A percentile compares a stretch with the other conserved stretches of the same genome.
Conservation (phyloP, 2,888 invertebrate species). For the Amorpha juglandis region DNA sequence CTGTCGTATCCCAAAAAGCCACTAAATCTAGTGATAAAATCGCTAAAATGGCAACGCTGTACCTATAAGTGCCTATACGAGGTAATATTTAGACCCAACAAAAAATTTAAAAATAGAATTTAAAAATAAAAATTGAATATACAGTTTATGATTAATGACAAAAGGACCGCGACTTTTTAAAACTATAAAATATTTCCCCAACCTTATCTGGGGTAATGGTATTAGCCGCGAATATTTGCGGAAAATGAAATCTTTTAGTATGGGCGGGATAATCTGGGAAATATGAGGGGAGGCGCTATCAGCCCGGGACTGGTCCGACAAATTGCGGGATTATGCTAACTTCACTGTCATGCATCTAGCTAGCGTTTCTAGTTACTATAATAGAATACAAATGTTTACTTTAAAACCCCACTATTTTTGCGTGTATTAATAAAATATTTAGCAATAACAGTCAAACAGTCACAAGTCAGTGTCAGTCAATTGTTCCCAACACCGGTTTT, state of each 20-base stretch:
- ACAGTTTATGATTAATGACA: too few relatives aligned
- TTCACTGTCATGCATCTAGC: constrained; percentile 14
- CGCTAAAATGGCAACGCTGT: too few relatives aligned
- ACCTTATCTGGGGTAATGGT: neutral
- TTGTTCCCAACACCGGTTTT: too few relatives aligned
- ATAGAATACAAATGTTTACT: neutral
- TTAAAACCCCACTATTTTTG: neutral
- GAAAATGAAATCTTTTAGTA: constrained; percentile 38
- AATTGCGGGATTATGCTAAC: constrained; percentile 30
- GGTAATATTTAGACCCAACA: too few relatives aligned
- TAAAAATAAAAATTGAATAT: too few relatives aligned
- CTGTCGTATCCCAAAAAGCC: too few relatives aligned
- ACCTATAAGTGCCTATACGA: too few relatives aligned
- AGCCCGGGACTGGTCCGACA: constrained; percentile 28
- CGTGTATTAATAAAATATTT: too few relatives aligned
- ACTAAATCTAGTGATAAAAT: too few relatives aligned
- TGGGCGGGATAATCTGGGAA: constrained; percentile 41
- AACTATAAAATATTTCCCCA: neutral
- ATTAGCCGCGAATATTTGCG: constrained; percentile 21
- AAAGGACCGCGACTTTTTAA: neutral
- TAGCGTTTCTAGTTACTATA: constrained; percentile 8
- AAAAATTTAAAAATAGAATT: too few relatives aligned
- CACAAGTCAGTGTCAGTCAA: too few relatives aligned
- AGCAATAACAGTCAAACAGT: too few relatives aligned
- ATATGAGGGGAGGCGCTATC: constrained; percentile 43